phyloP scores from a whole-genome alignment of 1,140 invertebrate genomes.

The Chironomus striatipennis region DNA sequence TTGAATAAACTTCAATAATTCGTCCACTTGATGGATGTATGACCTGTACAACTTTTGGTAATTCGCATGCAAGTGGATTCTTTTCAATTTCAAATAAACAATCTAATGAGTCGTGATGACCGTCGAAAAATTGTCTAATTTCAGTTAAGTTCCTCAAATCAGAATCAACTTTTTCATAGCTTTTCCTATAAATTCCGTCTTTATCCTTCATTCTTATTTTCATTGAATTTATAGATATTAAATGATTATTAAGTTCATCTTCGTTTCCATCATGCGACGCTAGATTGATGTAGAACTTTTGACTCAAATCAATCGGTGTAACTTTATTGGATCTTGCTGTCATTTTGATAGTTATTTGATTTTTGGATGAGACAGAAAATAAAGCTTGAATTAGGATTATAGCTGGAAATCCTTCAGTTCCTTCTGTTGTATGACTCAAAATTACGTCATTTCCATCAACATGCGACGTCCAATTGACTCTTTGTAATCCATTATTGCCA shows the following conservation, averaged over 20 bases:
- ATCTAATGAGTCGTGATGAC: background rate
- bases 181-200: background rate
- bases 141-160: background rate
- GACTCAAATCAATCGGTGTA: background rate
- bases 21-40: background rate
- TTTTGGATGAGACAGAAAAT: background rate
- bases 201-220: background rate
- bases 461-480: background rate
- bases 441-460: background rate
- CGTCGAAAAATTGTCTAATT: background rate
- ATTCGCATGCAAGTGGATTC: background rate
- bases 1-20: background rate
- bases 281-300: background rate
- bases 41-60: background rate
- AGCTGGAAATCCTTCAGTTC: background rate
- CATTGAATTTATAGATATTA: background rate
- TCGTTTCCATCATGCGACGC: background rate
- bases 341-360: background rate
- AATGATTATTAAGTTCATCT: background rate
- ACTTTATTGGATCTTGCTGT: background rate
- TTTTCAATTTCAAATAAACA: background rate
- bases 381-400: background rate
- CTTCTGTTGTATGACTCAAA: background rate
- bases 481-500: background rate
- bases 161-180: background rate